A percentile compares a stretch with the other conserved stretches of the same genome.
Evolutionary conservation across 2,113 vertebrate genomes (phyloP).

Genomic region (Seriola rivoliana): DNA sequence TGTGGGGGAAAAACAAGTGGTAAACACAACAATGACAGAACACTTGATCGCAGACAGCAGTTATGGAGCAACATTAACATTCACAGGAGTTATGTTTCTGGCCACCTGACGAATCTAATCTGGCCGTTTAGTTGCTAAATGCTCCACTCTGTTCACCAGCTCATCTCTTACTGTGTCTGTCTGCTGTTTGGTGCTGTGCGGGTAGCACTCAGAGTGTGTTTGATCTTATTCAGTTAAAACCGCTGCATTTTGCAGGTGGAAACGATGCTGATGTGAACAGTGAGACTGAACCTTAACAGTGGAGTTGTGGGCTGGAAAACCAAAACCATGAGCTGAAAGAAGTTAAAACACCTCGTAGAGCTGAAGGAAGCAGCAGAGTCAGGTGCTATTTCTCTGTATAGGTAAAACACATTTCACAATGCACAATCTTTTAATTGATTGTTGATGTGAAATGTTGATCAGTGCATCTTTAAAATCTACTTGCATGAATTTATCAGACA

Average conservation of each 20-base stretch:
- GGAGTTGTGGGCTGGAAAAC: not conserved
- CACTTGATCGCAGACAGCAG: not conserved
- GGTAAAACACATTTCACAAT: not conserved
- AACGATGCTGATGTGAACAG: not conserved
- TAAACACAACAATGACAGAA: not conserved
- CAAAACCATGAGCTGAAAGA: not conserved
- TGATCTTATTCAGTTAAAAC: not conserved
- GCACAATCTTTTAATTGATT: not conserved
- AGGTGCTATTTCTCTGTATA: not conserved
- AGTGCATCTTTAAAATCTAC: not conserved
- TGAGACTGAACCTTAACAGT: not conserved
- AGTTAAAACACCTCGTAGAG: not conserved
- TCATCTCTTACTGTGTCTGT: no score
- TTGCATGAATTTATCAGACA: not conserved
- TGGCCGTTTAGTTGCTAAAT: not conserved
- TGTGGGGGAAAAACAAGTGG: not conserved
- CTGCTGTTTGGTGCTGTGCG: no score
- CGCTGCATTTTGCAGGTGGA: not conserved
- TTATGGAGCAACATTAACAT: no score
- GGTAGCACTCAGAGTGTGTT: no score
- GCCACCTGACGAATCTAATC: not conserved
- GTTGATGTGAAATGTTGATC: not conserved
- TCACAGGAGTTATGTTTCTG: no score
- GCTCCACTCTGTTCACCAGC: not conserved
- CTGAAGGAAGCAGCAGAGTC: not conserved